Evolutionary conservation across 2,113 vertebrate genomes (phyloP).

Genomic region (Mirza zaza): DNA sequence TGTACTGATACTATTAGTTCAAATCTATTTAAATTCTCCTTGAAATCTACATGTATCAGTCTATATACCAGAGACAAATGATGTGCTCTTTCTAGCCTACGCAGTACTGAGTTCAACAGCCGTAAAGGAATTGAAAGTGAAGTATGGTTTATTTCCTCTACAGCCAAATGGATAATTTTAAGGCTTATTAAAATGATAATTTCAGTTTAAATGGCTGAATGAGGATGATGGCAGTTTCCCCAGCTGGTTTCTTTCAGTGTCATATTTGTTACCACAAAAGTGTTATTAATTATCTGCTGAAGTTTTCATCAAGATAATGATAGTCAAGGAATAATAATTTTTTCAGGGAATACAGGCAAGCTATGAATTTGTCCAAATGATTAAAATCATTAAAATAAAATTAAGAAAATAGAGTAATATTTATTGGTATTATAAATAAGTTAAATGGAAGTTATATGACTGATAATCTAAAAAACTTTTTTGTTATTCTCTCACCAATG

Average conservation of each 20-base stretch:
- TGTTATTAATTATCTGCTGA: slow-evolving; percentile 70
- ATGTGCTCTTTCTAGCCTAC: neutral
- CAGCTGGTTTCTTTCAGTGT: slow-evolving; percentile 46
- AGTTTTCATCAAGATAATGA: neutral
- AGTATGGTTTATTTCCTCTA: slow-evolving; percentile 64
- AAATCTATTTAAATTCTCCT: neutral
- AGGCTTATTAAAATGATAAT: slow-evolving; percentile 75
- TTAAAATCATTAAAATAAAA: slow-evolving; percentile 66
- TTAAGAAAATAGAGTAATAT: neutral
- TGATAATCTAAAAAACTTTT: neutral
- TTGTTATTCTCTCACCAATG: neutral
- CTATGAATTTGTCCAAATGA: slow-evolving; percentile 50
- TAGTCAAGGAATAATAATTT: slow-evolving; percentile 47
- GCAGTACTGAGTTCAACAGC: slow-evolving; percentile 28
- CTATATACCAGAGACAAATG: neutral
- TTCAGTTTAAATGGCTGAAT: slow-evolving; percentile 70
- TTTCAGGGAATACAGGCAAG: slow-evolving; percentile 15
- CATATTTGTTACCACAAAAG: neutral
- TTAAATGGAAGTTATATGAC: neutral
- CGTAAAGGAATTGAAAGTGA: slow-evolving; percentile 23
- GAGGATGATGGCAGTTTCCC: slow-evolving; percentile 5
- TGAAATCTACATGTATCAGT: neutral
- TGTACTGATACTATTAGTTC: neutral
- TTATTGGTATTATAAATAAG: neutral
- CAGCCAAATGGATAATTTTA: slow-evolving; percentile 74